These are phyloP conservation scores for Formicarius rufipectus DNA, from an alignment of 2,113 vertebrate species.

Conservation along the genomic window DNA sequence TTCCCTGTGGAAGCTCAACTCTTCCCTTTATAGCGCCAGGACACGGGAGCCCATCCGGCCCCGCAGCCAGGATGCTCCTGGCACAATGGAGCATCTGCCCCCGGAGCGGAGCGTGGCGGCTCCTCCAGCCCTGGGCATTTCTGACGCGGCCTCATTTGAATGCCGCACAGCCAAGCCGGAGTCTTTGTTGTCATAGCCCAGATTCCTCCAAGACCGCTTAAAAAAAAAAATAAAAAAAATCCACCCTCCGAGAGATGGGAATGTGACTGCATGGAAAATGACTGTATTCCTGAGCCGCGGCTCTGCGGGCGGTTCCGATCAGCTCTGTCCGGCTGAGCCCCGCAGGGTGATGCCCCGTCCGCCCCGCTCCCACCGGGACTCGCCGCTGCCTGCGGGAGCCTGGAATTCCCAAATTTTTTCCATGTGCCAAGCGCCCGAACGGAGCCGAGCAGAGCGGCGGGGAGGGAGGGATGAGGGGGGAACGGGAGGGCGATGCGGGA, in stretches of 20 bases:
- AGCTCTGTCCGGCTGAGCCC: background rate
- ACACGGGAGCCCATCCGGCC: background rate
- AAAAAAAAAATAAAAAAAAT: background rate
- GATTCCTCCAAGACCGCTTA: slow-evolving; percentile 31
- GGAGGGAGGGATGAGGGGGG: background rate
- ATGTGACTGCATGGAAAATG: background rate
- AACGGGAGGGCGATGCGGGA: background rate
- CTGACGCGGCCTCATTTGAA: background rate
- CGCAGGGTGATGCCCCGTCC: background rate
- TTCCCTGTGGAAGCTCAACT: background rate
- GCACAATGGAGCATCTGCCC: background rate
- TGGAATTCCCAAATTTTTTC: rapidly evolving
- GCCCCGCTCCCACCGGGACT: rapidly evolving
- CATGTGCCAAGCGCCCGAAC: background rate
- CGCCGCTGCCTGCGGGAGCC: background rate
- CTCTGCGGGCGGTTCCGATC: background rate
- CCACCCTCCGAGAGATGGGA: background rate
- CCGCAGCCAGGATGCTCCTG: background rate
- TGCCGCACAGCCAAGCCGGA: background rate
- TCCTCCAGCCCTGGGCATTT: background rate
- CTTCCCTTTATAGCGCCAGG: background rate
- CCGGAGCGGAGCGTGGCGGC: background rate
- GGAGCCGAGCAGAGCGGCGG: too few relatives aligned
- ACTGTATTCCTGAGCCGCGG: background rate
- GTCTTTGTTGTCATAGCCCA: slow-evolving; percentile 49